Base-by-base conservation (phyloP, 2,888 invertebrate genomes). In the Priocnemis perturbator region DNA sequence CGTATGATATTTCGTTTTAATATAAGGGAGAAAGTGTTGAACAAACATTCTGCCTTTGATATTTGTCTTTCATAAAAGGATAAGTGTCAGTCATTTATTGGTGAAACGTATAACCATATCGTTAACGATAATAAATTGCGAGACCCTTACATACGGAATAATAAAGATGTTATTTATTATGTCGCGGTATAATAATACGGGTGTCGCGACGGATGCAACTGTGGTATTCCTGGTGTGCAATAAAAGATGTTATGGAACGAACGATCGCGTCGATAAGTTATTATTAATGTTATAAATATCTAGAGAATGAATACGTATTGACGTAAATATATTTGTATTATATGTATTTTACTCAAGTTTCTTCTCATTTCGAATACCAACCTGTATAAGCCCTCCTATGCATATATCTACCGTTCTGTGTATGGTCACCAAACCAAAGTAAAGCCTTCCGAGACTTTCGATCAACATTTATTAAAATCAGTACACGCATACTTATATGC, bases 271-370 rank as follows among this genome's bases (percentile, higher is more conserved):
- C 66, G 64, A 64, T 72, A 74, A 74, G 68, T 68, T 72, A 74
- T 75, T 77, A 56, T 73, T 71, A 67, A 77, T 67, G 74, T 74
- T 73, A 59, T 74, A 67, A 71, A 62, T 73, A 69, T 67, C 66
- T 71, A 67, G 70, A 67, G 62, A 77, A 64, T 52, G 68, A 65
- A 67, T 70, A 74, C 73, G 72, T 69, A 67, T 71, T 60, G 66
- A 53, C 77, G 70, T 69, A 78, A 77, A 77, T 77, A 78, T 78
- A 75, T 78, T 78, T 78, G 78, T 78, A 78, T 77, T 78, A 75
- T 78, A 78, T 77, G 72, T 77, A 77, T 20, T 65, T 56, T 44
- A 20, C 17, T 64, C 52, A 37, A 21, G 65, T 60, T 55, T 60
- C 14, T 69, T 62, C 19, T 69, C 57, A 70, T 75, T 73, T 63